These are phyloP conservation scores for Pemphigus obesinymphae DNA, from an alignment of 1,140 invertebrate genomes.

Conservation along the genomic window DNA sequence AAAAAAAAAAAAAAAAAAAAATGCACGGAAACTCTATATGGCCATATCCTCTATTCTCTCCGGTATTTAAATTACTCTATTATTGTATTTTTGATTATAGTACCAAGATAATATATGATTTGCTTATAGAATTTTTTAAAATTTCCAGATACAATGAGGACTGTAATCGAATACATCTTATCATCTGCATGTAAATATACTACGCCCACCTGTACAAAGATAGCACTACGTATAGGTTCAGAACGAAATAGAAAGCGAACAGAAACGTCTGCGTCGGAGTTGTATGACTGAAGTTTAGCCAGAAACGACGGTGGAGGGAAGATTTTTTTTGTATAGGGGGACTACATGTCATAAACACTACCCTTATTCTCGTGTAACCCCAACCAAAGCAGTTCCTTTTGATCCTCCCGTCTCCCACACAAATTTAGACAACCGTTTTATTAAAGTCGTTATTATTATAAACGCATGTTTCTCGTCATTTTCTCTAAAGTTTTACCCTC, in stretches of 20 bases:
- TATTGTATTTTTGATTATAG: too few species aligned
- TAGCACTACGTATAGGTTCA: too few species aligned
- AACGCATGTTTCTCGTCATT: too few species aligned
- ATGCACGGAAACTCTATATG: too few species aligned
- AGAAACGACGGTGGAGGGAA: neutral
- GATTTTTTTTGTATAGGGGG: neutral
- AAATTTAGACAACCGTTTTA: too few species aligned
- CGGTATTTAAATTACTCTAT: too few species aligned
- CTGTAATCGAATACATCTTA: neutral
- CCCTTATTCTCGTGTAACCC: neutral
- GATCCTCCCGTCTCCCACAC: neutral
- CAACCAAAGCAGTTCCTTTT: neutral
- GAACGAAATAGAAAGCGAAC: neutral
- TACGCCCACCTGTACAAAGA: neutral
- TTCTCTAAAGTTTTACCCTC: too few species aligned
- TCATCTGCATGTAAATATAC: neutral
- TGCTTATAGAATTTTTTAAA: too few species aligned
- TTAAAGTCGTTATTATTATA: too few species aligned
- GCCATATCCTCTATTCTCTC: too few species aligned
- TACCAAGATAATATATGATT: too few species aligned
- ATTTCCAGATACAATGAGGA: neutral
- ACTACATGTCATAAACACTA: conserved; percentile 18
- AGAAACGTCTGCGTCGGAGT: neutral
- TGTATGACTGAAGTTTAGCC: neutral
- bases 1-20: too few species aligned